Evolutionary conservation across 2,888 invertebrate species (phyloP).

Genomic region (Eugnorisma glareosa): DNA sequence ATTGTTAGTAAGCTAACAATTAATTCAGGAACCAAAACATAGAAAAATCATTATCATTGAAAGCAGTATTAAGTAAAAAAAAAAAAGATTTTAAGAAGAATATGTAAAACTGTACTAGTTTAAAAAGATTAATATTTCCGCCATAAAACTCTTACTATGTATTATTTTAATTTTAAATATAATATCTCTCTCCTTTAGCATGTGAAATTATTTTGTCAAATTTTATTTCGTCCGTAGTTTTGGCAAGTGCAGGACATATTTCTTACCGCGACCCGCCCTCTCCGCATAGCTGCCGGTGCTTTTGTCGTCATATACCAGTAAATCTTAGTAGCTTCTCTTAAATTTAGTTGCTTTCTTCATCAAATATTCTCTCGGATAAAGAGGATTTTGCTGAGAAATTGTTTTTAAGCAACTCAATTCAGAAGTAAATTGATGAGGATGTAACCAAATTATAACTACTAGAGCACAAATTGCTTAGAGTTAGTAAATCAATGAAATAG

Average conservation of each 20-base stretch:
- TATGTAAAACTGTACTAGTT: background rate
- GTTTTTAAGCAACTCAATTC: conserved; percentile 52
- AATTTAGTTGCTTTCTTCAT: conserved; percentile 81
- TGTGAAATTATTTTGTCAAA: conserved; percentile 72
- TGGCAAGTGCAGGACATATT: conserved; percentile 82
- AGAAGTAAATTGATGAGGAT: conserved; percentile 44
- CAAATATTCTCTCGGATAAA: conserved; percentile 65
- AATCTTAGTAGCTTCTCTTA: conserved; percentile 82
- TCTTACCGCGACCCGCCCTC: conserved; percentile 78
- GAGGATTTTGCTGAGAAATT: conserved; percentile 62
- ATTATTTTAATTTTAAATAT: conserved; percentile 40
- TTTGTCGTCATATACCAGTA: conserved; percentile 84
- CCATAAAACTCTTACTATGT: background rate
- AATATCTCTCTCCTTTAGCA: conserved; percentile 28
- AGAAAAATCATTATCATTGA: background rate
- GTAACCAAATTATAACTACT: conserved; percentile 23
- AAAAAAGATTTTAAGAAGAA: background rate
- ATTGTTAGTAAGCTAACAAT: too few relatives aligned
- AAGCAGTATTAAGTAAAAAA: background rate
- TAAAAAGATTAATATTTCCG: conserved; percentile 1
- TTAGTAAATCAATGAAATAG: background rate
- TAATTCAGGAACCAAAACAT: too few relatives aligned
- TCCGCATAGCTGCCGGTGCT: conserved; percentile 77
- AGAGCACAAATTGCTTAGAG: conserved; percentile 38
- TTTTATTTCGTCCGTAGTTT: conserved; percentile 76